Evolutionary conservation across 1,140 invertebrate species (phyloP), one percentile per base, ranked within the genome.

Genomic region (Carcinoscorpius rotundicauda): DNA sequence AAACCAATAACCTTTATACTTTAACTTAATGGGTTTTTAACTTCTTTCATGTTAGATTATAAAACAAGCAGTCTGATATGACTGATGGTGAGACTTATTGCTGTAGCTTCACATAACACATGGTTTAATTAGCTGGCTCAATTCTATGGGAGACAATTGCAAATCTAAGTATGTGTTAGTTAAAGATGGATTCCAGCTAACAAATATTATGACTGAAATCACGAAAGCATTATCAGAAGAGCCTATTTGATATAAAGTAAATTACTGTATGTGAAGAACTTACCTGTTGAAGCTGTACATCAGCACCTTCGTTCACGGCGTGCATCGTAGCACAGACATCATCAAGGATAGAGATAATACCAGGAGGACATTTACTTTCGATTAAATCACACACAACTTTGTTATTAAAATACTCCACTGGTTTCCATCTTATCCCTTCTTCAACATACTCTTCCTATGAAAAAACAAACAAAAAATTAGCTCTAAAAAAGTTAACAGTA

Each of bases 331-430:
- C 85, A 76, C 86, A 88, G 4, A 87, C 83, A 75, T 89, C 87
- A 72, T 89, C 87, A 10, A 88, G 75, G 9, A 88, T 76, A 67
- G 81, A 79, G 76, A 87, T 84, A 55, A 87, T 80, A 67, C 85
- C 84, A 63, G 83, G 82, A 6, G 81, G 81, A 63, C 76, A 72
- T 73, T 81, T 82, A 4, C 76, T 77, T 50, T 99, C 97, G 58
- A 99, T 99, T 50, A 99, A 80, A 80, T 99, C 94, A 72, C 99
- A 98, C 73, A 95, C 98, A 0, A 94, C 93, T 76, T 98, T 95
- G 81, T 98, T 99, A 80, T 99, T 97, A 78, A 96, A 97, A 79
- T 97, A 98, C 73, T 97, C 93, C 65, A 99, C 98, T 80, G 97
- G 94, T 52, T 91, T 94, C 96, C 96, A 99, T 67, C 93, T 91